Evolutionary conservation across 1,140 invertebrate genomes (phyloP).

Genomic region (Sycobia sp.): DNA sequence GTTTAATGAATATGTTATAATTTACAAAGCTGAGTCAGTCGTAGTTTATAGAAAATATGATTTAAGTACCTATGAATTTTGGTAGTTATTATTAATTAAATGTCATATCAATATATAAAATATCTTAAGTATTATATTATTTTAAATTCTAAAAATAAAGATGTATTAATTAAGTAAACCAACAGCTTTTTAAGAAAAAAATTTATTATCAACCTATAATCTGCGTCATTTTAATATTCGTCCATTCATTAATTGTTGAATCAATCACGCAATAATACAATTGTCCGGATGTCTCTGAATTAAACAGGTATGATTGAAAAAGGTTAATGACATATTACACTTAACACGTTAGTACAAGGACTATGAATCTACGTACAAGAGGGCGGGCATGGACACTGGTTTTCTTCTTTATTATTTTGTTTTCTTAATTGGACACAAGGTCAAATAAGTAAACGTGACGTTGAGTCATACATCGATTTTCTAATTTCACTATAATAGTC

Average conservation of each 20-base stretch:
- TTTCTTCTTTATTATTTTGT: not conserved
- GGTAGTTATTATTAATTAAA: too few species aligned
- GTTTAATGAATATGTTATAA: too few species aligned
- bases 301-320: not conserved
- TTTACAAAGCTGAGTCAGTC: too few species aligned
- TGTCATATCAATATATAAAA: too few species aligned
- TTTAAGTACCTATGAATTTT: too few species aligned
- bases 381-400: constrained; percentile 12
- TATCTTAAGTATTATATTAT: too few species aligned
- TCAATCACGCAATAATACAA: constrained; percentile 6
- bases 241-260: not conserved
- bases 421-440: not conserved
- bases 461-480: constrained; percentile 19
- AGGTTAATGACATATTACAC: constrained; percentile 33
- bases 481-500: constrained; percentile 20
- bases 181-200: not conserved
- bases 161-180: too few species aligned
- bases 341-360: constrained; percentile 41
- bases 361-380: constrained; percentile 31
- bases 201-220: not conserved
- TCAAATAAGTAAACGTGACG: constrained; percentile 7
- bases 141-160: too few species aligned
- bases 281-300: not conserved
- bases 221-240: constrained; percentile 3
- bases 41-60: too few species aligned